These are phyloP conservation scores for Hemibagrus wyckioides DNA, from an alignment of 2,113 vertebrate genomes.

Conservation along the genomic window DNA sequence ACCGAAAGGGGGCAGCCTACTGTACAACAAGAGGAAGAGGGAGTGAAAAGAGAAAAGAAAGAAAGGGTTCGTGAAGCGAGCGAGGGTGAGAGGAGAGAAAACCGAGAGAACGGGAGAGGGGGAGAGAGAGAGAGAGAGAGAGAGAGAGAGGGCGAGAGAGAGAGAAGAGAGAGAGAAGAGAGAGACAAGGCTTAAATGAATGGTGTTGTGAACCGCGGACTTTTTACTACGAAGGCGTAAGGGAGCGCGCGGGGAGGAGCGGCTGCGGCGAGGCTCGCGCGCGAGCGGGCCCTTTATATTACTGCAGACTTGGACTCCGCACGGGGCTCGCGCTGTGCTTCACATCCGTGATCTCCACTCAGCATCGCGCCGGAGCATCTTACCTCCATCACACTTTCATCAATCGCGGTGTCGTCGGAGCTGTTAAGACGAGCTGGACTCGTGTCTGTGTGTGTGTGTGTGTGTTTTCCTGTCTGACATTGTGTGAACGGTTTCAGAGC, in stretches of 20 bases:
- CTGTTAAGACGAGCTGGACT: neutral
- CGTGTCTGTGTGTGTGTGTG: neutral
- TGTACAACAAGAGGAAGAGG: constrained; percentile 75
- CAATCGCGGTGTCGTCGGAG: neutral
- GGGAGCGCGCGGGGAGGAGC: constrained; percentile 44
- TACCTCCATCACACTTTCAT: neutral
- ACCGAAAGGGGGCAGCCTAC: constrained; percentile 69
- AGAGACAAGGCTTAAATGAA: constrained; percentile 27
- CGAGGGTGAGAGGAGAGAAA: constrained; percentile 29
- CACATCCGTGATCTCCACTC: constrained; percentile 45
- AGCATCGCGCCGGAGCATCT: constrained; percentile 53
- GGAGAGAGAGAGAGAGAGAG: neutral
- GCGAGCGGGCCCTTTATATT: constrained; percentile 65
- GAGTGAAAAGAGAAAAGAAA: constrained; percentile 55
- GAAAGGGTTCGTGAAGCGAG: constrained; percentile 16
- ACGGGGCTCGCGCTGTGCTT: constrained; percentile 54
- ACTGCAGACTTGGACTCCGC: constrained; percentile 23
- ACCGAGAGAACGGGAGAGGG: constrained; percentile 27
- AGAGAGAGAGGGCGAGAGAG: constrained; percentile 60
- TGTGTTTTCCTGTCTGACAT: neutral
- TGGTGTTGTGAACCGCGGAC: constrained; percentile 59
- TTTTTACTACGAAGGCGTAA: constrained; percentile 55
- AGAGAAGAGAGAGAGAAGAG: constrained; percentile 13
- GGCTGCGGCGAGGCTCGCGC: constrained; percentile 51
- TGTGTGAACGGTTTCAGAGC: neutral